phyloP scores from a whole-genome alignment of 2,888 invertebrate species.

The Chalcosyrphus nemorum region DNA sequence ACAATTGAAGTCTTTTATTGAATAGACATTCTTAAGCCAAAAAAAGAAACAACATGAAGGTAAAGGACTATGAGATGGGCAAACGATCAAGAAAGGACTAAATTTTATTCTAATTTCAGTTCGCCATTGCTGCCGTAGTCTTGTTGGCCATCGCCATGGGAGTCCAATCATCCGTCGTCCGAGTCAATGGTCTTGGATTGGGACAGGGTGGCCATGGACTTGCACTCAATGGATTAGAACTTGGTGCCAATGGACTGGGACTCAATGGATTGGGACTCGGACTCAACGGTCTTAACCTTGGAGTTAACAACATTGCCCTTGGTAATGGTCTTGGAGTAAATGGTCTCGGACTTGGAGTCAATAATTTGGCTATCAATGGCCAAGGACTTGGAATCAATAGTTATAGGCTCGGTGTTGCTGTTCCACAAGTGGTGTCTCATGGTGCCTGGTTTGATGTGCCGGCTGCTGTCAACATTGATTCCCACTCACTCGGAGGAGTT shows the following conservation, averaged over 20 bases:
- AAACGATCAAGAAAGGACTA: background rate
- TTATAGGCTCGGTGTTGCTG: slow-evolving; percentile 58
- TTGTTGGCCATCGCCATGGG: slow-evolving; percentile 79
- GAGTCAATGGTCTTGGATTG: no score
- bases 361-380: no score
- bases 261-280: no score
- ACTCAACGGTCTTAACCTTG: slow-evolving; percentile 17
- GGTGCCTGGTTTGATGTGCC: slow-evolving; percentile 57
- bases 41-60: slow-evolving; percentile 57
- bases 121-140: slow-evolving; percentile 76
- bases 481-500: slow-evolving; percentile 1
- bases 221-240: no score
- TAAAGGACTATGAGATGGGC: background rate
- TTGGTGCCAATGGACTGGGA: no score
- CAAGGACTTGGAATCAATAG: slow-evolving; percentile 12
- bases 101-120: slow-evolving; percentile 73
- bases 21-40: slow-evolving; percentile 31
- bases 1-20: slow-evolving; percentile 20
- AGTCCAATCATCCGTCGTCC: slow-evolving; percentile 78
- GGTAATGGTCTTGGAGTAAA: slow-evolving; percentile 76
- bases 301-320: no score
- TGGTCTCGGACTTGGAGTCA: slow-evolving; percentile 7
- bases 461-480: slow-evolving; percentile 64
- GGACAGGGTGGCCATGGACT: no score
- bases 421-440: slow-evolving; percentile 45